Base-by-base conservation (phyloP, 37 sponge, comb jelly and placozoan genomes). In the Lycopodina hypogea region DNA sequence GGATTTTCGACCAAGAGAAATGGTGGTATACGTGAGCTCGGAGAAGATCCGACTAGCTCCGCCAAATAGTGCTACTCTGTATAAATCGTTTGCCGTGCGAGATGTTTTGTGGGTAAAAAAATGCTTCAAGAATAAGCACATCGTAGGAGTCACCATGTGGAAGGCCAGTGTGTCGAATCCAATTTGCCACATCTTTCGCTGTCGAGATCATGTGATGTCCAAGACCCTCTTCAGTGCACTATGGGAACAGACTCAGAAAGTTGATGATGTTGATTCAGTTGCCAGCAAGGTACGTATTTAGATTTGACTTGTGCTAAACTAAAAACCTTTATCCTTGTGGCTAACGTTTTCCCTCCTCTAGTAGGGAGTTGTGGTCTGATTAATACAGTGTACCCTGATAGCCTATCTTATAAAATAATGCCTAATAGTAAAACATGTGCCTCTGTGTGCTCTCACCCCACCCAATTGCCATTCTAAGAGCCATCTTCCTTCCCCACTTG, bases 71-170 rank as follows among this genome's bases (percentile, higher is more conserved):
- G 67, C 76, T 0, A 67, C 80, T 4, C 77, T 92, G 24, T 85
- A 85, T 64, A 72, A 75, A 22, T 83, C 84, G 18, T 87, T 92
- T 77, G 77, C 85, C n/a, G 51, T 87, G n/a, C 57, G 77, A 64
- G 80, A 87, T 26, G 71, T 87, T 3, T 72, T 92, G 29, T 39
- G 52, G 0, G 78, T 87, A 14, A 19, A 34, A 24, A 42, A 60
- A 56, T 87, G 88, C 57, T 58, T 85, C 24, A 92, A 81, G 62
- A 92, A 92, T 56, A 83, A 80, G 53, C 37, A 84, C 15, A 78
- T 87, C 40, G 56, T 92, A 15, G 87, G 92, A 0, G 66, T 92
- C 14, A 42, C 76, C 19, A 23, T 87, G 19, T 87, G 84, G 88
- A 68, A 69, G 51, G 58, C 80, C 18, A 80, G 68, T 42, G 34